Evolutionary conservation across 1,140 invertebrate species (phyloP).

Genomic region (Manduca sexta): DNA sequence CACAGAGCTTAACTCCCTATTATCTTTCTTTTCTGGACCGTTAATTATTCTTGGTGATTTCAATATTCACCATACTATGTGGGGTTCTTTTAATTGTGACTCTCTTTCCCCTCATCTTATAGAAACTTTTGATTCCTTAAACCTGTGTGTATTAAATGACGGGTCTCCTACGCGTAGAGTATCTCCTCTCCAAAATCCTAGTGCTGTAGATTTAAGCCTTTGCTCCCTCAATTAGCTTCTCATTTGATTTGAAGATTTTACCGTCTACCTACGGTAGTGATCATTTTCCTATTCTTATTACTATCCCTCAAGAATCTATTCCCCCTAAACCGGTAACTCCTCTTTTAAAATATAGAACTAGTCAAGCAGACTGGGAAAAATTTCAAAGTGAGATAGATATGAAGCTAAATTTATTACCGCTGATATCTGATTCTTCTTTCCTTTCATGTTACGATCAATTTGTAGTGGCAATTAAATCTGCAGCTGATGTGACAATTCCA

Average conservation of each 20-base stretch:
- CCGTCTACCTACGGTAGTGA: slow-evolving; percentile 4
- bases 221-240: background rate
- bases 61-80: too few relatives aligned
- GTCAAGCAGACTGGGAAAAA: too few relatives aligned
- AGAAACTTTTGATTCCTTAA: background rate
- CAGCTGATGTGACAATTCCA: slow-evolving; percentile 4
- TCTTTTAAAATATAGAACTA: too few relatives aligned
- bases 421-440: too few relatives aligned
- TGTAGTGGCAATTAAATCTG: background rate
- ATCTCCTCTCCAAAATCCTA: slow-evolving; percentile 1
- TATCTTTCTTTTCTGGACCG: too few relatives aligned
- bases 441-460: too few relatives aligned
- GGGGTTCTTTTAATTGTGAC: background rate
- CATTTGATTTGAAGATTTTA: background rate
- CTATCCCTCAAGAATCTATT: background rate
- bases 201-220: slow-evolving; percentile 2
- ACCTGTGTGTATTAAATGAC: slow-evolving; percentile 9
- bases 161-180: slow-evolving; percentile 6
- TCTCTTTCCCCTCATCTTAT: background rate
- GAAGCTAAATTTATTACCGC: too few relatives aligned
- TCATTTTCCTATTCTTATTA: slow-evolving; percentile 8
- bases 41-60: too few relatives aligned
- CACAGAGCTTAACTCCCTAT: too few relatives aligned
- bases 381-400: too few relatives aligned
- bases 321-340: too few relatives aligned